Base-by-base conservation (phyloP, 2,797 vertebrate genomes). In the Arctocebus calabarensis region DNA sequence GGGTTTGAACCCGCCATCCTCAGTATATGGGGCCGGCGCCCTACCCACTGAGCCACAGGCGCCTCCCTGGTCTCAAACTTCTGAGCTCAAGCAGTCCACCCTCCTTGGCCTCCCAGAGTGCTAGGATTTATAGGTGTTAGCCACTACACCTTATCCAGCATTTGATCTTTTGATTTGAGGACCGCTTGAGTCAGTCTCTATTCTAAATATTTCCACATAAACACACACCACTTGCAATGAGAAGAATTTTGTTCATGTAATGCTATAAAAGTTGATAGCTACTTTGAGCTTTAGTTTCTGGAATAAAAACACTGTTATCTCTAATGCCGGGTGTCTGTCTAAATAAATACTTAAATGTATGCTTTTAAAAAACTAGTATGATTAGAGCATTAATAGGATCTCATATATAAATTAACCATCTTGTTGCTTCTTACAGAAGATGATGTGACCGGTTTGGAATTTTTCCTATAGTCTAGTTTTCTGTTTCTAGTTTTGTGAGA, bases 211-310 rank as follows among this genome's bases (percentile, higher is more conserved):
- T 90, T 32, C 57, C 27, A 55, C 11, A 52, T 27, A 19, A 27
- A 62, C 48, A 55, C n/a, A 61, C 7, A 57, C 32, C 16, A 32
- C 3, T 23, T 62, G 6, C 17, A 74, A 2, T 74, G 88, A 91
- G 57, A 68, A 88, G 82, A 82, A 77, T 11, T 34, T 34, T 13
- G 25, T 78, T 85, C 92, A 23, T 52, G 5, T 95, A 14, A 29
- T 61, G 95, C 14, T 85, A 1, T 95, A 23, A 82, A 90, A 87
- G 13, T 52, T 25, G 32, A 16, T 89, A 73, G 81, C 81, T 95
- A 48, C 68, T 97, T 89, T 92, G 71, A 94, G 16, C 59, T 97
- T 87, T 66, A 77, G 83, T 93, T 97, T 97, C 88, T 93, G 81
- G 71, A 92, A 94, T 95, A n/a, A 96, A 95, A 95, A 97, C 66